Base-by-base conservation (phyloP, 2,888 invertebrate genomes). In the Syritta pipiens region DNA sequence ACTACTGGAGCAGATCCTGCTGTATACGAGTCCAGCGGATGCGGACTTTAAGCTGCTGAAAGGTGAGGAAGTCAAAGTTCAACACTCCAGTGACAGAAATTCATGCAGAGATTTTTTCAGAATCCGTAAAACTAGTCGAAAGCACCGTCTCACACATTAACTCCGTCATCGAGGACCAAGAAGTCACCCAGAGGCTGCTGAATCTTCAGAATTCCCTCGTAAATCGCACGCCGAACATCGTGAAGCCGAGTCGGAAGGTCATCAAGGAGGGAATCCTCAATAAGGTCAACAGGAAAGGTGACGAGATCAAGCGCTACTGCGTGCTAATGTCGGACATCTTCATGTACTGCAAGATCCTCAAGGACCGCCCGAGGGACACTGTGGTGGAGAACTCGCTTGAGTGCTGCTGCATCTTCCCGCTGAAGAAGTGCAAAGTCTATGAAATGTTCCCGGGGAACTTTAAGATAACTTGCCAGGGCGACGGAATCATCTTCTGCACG, bases 281-380 rank as follows among this genome's bases (percentile, higher is more conserved):
- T 84, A 90, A 93, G 89, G 91, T 93, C 32, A 89, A 90, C 0
- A 86, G 89, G 32, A 89, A 88, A 79, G 89, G 90, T 3, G 86
- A 88, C 59, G 86, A 86, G 85, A 89, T 91, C 65, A 91, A 91
- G 82, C 88, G 93, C 4, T 93, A 93, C 85, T 92, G 94, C 77
- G 91, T 94, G 81, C 89, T 95, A 10, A 91, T 94, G 88, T 93
- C 91, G 10, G 95, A 95, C 84, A 92, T 93, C 83, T 89, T 95
- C 42, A 89, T 95, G 86, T 94, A 94, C 84, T 94, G 93, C 84
- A 94, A 94, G 88, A 90, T 92, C 53, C 88, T 90, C 59, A 91
- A 91, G 82, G 89, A 89, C 24, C 86, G 88, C 0, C 20, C 84
- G 10, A 86, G 89, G 2, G 90, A 91, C 51, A 89, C 91, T 0